Evolutionary conservation across 2,797 vertebrate species (phyloP).

Genomic region (Salmo trutta): DNA sequence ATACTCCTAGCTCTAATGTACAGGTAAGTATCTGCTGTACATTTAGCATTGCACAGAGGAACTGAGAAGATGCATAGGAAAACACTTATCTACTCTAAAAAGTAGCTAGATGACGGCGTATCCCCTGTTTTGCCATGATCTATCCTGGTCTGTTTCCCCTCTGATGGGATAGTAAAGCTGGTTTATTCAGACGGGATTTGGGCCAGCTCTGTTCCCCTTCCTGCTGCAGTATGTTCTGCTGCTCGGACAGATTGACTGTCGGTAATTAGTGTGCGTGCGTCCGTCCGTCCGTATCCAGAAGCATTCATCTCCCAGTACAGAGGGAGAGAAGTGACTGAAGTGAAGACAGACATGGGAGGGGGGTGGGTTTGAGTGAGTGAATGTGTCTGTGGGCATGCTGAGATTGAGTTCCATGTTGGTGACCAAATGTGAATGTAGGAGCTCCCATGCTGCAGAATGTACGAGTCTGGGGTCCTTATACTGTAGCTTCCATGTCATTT

Average conservation of each 20-base stretch:
- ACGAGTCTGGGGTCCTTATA: neutral
- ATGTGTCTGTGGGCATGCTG: neutral
- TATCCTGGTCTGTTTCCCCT: neutral
- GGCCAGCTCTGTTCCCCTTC: conserved; percentile 14
- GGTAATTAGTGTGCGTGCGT: conserved; percentile 29
- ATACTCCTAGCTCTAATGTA: too few relatives aligned
- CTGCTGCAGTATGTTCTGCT: conserved; percentile 16
- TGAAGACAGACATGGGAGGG: neutral
- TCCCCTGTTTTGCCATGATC: neutral
- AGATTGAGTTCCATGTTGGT: conserved; percentile 21
- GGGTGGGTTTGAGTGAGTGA: conserved; percentile 20
- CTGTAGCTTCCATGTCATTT: too few relatives aligned
- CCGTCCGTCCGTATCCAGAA: neutral
- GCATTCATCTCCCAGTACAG: conserved; percentile 31
- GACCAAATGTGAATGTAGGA: conserved; percentile 3
- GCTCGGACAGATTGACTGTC: neutral
- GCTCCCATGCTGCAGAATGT: neutral
- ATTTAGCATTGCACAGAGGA: too few relatives aligned
- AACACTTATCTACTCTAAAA: neutral
- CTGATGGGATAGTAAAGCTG: neutral
- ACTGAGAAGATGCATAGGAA: neutral
- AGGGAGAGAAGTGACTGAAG: conserved; percentile 21
- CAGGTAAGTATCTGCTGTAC: too few relatives aligned
- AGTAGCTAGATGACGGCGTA: neutral
- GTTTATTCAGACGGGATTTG: conserved; percentile 16